Evolutionary conservation across 2,888 invertebrate genomes (phyloP), one percentile per base, ranked within the genome.

Genomic region (Disparrhopalites patrizii): DNA sequence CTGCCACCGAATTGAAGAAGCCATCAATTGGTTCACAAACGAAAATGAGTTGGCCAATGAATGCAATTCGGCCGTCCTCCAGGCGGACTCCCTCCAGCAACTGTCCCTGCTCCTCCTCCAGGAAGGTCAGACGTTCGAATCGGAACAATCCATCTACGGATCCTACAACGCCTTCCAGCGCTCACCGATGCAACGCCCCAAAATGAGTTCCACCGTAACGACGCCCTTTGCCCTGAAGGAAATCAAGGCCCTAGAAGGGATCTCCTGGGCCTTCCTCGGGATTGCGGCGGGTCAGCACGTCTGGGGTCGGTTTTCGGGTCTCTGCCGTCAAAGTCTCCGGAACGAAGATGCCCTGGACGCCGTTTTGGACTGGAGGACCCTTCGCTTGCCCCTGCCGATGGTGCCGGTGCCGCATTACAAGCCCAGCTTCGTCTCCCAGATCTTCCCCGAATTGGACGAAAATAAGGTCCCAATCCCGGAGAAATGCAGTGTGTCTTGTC

Each of bases 241-340:
- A 43, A 10, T 2, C 7, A 56, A 56, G 23, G 8, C 7, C 8
- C 18, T 36, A 5, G 2, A 13, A 36, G 23, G 56, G 20, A 38
- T 20, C 10, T 28, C 43, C 1, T 60, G 60, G 60, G 30, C 20
- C 23, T 28, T 47, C 10, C 2, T 31, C 3, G 60, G 47, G 3
- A 18, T 60, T 1, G 20, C 47, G 3, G 27, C 43, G 7, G 60
- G 60, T 4, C 27, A 27, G 20, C 8, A 28, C 31, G n/a, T 47
- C 20, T 60, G 43, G 60, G 60, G 60, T 30, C 28, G 60, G 10
- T 27, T 30, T 2, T 18, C 60, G 1, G 47, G 60, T 7, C 60
- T 30, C 7, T 60, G 47, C 47, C 60, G 60, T 8, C 60, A 31
- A 25, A n/a, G n/a, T n/a, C n/a, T n/a, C n/a, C n/a, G n/a, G n/a